phyloP scores from a whole-genome alignment of 2,113 vertebrate genomes.

The Chunga burmeisteri region DNA sequence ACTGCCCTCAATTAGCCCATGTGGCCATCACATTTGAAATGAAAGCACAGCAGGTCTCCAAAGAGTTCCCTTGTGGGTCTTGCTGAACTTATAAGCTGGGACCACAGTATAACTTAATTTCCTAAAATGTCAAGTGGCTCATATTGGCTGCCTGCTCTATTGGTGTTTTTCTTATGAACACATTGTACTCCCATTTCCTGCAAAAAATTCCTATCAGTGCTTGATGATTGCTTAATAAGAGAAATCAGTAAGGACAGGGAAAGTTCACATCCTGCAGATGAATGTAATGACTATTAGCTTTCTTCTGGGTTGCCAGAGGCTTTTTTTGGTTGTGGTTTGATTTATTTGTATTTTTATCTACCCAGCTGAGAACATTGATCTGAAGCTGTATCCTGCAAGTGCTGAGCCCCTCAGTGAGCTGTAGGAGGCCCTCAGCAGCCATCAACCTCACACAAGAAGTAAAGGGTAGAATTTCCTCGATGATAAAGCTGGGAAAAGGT shows the following conservation, averaged over 20 bases:
- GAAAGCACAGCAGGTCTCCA: neutral
- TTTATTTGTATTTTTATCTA: slow-evolving; percentile 39
- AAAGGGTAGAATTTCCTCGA: neutral
- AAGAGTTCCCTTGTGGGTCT: neutral
- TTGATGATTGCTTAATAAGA: slow-evolving; percentile 53
- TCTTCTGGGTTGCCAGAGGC: neutral
- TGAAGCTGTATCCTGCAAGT: neutral
- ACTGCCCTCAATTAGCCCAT: slow-evolving; percentile 46
- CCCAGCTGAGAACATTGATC: neutral
- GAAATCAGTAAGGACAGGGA: slow-evolving; percentile 10
- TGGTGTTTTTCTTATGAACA: slow-evolving; percentile 12
- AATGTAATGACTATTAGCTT: neutral
- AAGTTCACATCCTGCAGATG: slow-evolving; percentile 5
- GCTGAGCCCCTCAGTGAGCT: neutral
- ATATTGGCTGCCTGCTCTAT: neutral
- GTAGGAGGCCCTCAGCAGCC: neutral
- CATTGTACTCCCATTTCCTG: slow-evolving; percentile 10
- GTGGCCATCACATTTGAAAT: neutral
- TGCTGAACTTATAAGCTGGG: slow-evolving; percentile 7
- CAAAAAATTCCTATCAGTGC: slow-evolving; percentile 3
- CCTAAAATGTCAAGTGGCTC: slow-evolving; percentile 39
- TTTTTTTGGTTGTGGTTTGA: neutral
- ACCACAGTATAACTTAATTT: slow-evolving; percentile 34
- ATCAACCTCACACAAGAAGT: neutral
- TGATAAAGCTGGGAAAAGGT: neutral